Evolutionary conservation across 2,888 invertebrate species (phyloP), one percentile per base, ranked within the genome.

Genomic region (Frankliniella intonsa): DNA sequence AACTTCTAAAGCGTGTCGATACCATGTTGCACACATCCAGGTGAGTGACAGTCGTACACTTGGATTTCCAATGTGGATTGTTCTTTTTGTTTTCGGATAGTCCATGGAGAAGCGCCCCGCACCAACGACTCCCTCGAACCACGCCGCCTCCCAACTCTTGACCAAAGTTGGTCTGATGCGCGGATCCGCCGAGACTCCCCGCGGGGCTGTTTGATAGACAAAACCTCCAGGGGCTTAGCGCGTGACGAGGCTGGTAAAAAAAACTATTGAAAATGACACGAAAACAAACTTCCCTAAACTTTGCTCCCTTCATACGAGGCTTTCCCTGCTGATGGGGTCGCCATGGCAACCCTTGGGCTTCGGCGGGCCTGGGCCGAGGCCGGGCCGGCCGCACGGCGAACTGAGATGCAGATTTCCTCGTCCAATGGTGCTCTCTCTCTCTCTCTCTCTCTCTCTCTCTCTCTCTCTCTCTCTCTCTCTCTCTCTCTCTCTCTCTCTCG

Each of bases 371-470:
- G 69, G 69, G n/a, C 22, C 17, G 2, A 22, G 69, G 69, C 69
- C 22, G 69, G 69, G 69, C 69, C 69, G 69, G 69, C 55, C 55
- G 55, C 38, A 38, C 11, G 11, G 14, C 55, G 55, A 17, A 22
- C 69, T 69, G 69, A 76, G 69, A 76, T 76, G 69, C 69, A 76
- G 69, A 76, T 76, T 76, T 76, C 69, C 22, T 76, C 69, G 69
- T 76, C 69, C 69, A 25, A 25, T 76, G 69, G 9, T 2, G n/a
- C 69, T 69, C 69, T 69, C 69, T 69, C 69, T 69, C 22, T 22
- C 69, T 69, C 69, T 69, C 69, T 69, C 69, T 22, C 69, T 69
- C 69, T 22, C 69, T 69, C 69, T 69, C 69, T 22, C 22, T 69
- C 69, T 69, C 69, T 69, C 69, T 69, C 69, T 69, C 22, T 22